phyloP scores from a whole-genome alignment of 2,797 vertebrate genomes.

The Lates japonicus region DNA sequence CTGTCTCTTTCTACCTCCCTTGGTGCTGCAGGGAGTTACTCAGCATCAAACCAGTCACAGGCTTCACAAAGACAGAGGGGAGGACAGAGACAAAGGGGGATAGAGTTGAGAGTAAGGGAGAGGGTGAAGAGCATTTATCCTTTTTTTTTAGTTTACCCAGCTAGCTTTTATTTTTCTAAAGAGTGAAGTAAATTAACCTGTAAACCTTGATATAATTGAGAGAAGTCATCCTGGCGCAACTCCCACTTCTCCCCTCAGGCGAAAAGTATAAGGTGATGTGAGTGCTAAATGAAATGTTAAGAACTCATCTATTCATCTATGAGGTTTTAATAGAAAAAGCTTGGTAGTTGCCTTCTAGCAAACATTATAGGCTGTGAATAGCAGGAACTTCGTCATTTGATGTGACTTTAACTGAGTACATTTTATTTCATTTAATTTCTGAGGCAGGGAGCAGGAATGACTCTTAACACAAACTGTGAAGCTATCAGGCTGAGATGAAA shows the following conservation, averaged over 20 bases:
- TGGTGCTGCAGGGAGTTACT: constrained; percentile 30
- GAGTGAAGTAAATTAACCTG: background rate
- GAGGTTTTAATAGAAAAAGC: constrained; percentile 42
- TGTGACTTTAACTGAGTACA: constrained; percentile 46
- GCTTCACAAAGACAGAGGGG: constrained; percentile 34
- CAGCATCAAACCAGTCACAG: constrained; percentile 48
- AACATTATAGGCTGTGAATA: constrained; percentile 30
- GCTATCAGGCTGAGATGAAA: background rate
- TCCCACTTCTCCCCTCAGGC: too few relatives aligned
- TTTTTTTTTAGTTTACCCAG: background rate
- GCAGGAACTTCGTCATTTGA: constrained; percentile 30
- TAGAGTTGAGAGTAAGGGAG: background rate
- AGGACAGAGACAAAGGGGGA: background rate
- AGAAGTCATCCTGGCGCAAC: constrained; percentile 10
- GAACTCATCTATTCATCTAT: constrained; percentile 13
- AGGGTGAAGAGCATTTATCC: background rate
- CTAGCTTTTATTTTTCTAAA: background rate
- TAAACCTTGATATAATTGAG: background rate
- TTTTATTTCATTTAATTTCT: constrained; percentile 36
- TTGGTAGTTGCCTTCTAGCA: constrained; percentile 8
- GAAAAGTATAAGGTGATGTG: constrained; percentile 28
- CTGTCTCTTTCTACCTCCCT: constrained; percentile 9
- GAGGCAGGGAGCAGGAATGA: background rate
- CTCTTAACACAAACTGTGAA: constrained; percentile 12
- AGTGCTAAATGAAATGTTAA: constrained; percentile 8